Base-by-base conservation (phyloP, 2,888 invertebrate species). In the Priocnemis perturbator region DNA sequence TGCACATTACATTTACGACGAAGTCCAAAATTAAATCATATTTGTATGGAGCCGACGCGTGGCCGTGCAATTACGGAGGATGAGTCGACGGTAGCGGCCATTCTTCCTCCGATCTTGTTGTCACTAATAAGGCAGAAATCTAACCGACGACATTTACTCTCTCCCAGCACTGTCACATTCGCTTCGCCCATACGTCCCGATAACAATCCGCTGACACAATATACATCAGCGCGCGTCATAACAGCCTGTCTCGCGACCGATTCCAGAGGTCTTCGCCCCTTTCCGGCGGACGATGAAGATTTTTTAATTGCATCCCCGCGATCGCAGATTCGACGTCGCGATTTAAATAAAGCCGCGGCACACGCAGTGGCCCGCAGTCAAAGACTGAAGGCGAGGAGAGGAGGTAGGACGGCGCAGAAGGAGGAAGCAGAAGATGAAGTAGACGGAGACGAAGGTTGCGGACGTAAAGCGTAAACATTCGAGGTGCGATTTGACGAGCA, bases 401-500 rank as follows among this genome's bases (percentile, higher is more conserved):
- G 64, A 70, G 26, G 67, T 47, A 70, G 68, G 56, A 19, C 11
- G 62, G 37, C 37, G 37, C 37, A 50, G 66, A 66, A 48, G 64
- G 62, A 66, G 63, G 71, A 72, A 67, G 30, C 26, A 52, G 57
- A 30, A 63, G 63, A 63, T 71, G 65, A 65, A 61, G 58, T 58
- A 71, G 69, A 65, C 57, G 60, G 64, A 62, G 69, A 71, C 53
- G 74, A 76, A 75, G 74, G 65, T 77, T 77, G 78, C 73, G 76
- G 79, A 83, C 82, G 78, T 80, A 79, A 85, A 87, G 83, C 76
- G 82, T 85, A 87, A 87, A 87, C 87, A 87, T 76, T 67, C 69
- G 85, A 88, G 86, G 88, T 88, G 88, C 81, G 85, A 88, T 86
- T 81, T 88, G 88, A 88, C 82, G 85, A 74, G 81, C 73, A 71